Base-by-base conservation (phyloP, 2,113 vertebrate genomes). In the Hyla sarda region DNA sequence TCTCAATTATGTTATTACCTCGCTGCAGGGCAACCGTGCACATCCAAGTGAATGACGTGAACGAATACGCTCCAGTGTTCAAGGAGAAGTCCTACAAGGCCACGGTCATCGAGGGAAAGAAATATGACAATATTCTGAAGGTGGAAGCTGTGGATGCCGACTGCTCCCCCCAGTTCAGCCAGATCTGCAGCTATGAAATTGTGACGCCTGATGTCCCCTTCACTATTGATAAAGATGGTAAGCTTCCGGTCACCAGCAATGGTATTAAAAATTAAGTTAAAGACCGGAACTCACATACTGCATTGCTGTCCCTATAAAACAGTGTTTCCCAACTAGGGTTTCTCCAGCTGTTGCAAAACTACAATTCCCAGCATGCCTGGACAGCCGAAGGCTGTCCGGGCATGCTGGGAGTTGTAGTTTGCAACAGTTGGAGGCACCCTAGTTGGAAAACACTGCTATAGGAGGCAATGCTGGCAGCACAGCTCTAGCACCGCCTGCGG, bases 111-210 rank as follows among this genome's bases (percentile, higher is more conserved):
- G 98, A 99, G 90, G 98, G 97, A 7, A 96, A 93, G 92, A 95
- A 94, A 45, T 94, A 94, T 0, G 96, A 96, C 93, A 98, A 90
- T 93, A 94, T 99, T 89, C 88, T 99, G 88, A 93, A 92, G 82
- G 97, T 99, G 91, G 97, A 99, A 83, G 98, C 98, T 0, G 94
- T 97, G 89, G 98, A 99, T 5, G 97, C 98, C 0, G 98, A 99
- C 91, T 99, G 98, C 87, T 99, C 98, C 0, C 98, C 98, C 9
- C 98, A 99, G 94, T 99, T 98, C 93, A 99, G 98, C 94, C 98
- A 99, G 91, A 98, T 99, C 84, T 99, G 98, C 96, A 98, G 88
- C 92, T 99, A 99, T 0, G 97, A 99, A 88, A 97, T 99, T 0
- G 92, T 99, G 77, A 99, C 98, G 0, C 97, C 98, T 0, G 97